These are phyloP conservation scores for Nasonia oneida DNA, from an alignment of 2,888 invertebrate genomes.

Conservation along the genomic window DNA sequence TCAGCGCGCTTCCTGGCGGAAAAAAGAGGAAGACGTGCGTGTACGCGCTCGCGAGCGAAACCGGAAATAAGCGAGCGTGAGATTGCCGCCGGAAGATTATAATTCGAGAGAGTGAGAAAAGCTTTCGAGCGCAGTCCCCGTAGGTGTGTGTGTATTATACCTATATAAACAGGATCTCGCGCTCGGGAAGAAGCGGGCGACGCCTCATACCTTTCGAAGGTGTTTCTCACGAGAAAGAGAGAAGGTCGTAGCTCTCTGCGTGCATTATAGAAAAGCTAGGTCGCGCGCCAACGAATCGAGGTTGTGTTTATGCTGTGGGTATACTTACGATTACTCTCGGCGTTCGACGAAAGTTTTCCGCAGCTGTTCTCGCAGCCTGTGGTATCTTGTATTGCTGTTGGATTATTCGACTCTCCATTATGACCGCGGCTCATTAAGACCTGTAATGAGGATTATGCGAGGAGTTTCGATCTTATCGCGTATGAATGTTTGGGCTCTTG, in stretches of 20 bases:
- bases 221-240: conserved; percentile 31
- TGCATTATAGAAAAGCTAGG: conserved; percentile 38
- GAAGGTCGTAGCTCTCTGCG: conserved; percentile 17
- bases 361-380: conserved; percentile 2
- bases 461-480: conserved; percentile 22
- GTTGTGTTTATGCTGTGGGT: conserved; percentile 36
- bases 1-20: conserved; percentile 9
- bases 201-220: conserved; percentile 27
- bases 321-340: conserved; percentile 28
- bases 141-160: not conserved
- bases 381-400: not conserved
- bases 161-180: not conserved
- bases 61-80: conserved; percentile 51
- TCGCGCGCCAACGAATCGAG: conserved; percentile 43
- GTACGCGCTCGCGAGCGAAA: conserved; percentile 25
- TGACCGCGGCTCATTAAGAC: not conserved
- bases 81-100: conserved; percentile 31
- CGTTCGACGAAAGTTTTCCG: conserved; percentile 41
- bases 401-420: not conserved
- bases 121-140: conserved; percentile 7
- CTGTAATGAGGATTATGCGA: conserved; percentile 1
- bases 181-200: not conserved
- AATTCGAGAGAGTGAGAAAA: conserved; percentile 29
- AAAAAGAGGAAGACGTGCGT: conserved; percentile 14
- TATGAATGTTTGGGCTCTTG: not conserved